Conservation (phyloP, 2,888 invertebrate genomes). For the Drosophila setosimentum region DNA sequence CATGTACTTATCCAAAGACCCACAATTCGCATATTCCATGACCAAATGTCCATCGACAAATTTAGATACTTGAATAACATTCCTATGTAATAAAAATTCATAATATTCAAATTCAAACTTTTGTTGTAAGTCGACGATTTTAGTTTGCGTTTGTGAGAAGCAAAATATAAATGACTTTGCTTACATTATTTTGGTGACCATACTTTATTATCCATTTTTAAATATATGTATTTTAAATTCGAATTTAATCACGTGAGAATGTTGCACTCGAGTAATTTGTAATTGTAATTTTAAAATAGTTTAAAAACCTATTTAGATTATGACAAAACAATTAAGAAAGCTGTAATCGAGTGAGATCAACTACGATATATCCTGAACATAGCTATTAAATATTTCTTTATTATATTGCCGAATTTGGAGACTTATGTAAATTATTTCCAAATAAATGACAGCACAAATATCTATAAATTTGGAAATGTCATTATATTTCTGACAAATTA, state of each 20-base stretch:
- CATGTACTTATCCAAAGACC: not conserved
- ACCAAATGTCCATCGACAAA: not conserved
- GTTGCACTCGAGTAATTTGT: not conserved
- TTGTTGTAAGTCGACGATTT: too few species aligned
- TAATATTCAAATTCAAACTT: too few species aligned
- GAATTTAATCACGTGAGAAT: fast-evolving
- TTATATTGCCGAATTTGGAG: not conserved
- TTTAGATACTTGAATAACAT: not conserved
- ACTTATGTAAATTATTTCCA: not conserved
- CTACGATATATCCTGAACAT: not conserved
- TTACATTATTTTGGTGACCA: not conserved
- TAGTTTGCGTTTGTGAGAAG: not conserved
- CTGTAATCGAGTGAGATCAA: not conserved
- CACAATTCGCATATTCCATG: not conserved
- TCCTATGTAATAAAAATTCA: not conserved
- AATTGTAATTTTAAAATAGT: not conserved
- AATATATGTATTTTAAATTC: not conserved
- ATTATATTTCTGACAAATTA: not conserved
- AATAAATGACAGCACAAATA: not conserved
- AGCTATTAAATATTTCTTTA: not conserved
- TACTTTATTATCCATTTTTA: not conserved
- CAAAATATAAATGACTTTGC: not conserved
- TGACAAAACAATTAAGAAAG: not conserved
- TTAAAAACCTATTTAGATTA: not conserved
- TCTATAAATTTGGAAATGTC: not conserved